phyloP scores from a whole-genome alignment of 2,888 invertebrate genomes.

The Polydrusus pterygomalis region DNA sequence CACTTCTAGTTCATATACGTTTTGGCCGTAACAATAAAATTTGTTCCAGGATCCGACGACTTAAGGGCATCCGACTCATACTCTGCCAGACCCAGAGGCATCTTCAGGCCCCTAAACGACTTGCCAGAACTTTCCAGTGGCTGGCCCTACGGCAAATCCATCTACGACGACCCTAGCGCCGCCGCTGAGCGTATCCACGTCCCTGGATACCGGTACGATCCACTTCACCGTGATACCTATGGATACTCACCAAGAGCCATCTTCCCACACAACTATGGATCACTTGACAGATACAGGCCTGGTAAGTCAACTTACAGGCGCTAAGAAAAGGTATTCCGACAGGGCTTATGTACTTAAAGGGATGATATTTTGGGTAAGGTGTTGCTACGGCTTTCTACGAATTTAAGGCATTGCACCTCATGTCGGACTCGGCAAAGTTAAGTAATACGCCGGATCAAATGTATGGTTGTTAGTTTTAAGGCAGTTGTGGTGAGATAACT shows the following conservation, averaged over 20 bases:
- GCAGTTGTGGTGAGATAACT: background rate
- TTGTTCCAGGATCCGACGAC: conserved; percentile 87
- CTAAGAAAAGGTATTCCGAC: conserved; percentile 20
- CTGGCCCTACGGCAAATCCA: conserved; percentile 88
- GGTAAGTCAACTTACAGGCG: conserved; percentile 76
- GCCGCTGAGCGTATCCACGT: conserved; percentile 90
- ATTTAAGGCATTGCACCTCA: background rate
- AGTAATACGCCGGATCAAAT: background rate
- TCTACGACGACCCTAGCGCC: conserved; percentile 88
- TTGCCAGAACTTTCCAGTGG: conserved; percentile 81
- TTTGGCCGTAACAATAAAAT: background rate
- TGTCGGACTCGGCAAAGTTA: background rate
- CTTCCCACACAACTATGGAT: conserved; percentile 89
- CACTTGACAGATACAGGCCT: conserved; percentile 87
- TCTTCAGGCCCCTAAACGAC: conserved; percentile 79
- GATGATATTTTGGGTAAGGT: conserved; percentile 8
- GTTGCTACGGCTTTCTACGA: background rate
- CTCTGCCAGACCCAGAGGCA: conserved; percentile 80
- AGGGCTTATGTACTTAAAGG: conserved; percentile 22
- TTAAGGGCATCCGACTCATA: conserved; percentile 87
- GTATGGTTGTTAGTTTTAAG: background rate
- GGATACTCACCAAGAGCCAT: conserved; percentile 92
- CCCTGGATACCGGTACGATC: conserved; percentile 93
- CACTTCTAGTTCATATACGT: too few species aligned
- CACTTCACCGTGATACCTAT: conserved; percentile 92